A percentile compares a stretch with the other conserved stretches of the same genome.
phyloP scores from a whole-genome alignment of 2,113 vertebrate species.

The Sciurus niger region DNA sequence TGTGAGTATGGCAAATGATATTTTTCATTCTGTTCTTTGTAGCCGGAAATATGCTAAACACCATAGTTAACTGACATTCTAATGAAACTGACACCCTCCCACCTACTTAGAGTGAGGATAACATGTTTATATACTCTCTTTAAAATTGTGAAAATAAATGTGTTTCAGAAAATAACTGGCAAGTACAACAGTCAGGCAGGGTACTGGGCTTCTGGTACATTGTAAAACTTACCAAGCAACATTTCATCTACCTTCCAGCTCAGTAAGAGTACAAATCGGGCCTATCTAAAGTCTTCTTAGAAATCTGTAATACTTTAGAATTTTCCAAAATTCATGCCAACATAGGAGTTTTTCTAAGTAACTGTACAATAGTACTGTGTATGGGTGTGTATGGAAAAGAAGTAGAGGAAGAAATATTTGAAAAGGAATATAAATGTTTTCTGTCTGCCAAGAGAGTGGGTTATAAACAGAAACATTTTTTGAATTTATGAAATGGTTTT shows the following conservation, averaged over 20 bases:
- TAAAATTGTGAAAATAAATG: conserved; percentile 64
- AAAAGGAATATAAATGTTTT: conserved; percentile 58
- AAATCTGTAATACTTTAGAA: neutral
- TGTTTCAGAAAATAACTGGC: conserved; percentile 1
- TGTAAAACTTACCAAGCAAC: neutral
- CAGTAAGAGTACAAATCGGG: neutral
- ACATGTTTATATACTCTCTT: conserved; percentile 12
- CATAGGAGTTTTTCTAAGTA: conserved; percentile 13
- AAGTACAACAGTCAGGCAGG: neutral
- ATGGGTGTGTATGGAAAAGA: conserved; percentile 23
- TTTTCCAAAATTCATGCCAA: neutral
- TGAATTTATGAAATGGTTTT: conserved; percentile 54
- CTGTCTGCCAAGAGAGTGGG: conserved; percentile 39
- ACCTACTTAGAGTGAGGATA: conserved; percentile 46
- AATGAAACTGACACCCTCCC: conserved; percentile 20
- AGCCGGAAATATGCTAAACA: conserved; percentile 13
- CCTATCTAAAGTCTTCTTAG: neutral
- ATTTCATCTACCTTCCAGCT: neutral
- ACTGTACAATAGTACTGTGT: neutral
- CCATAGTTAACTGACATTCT: conserved; percentile 57
- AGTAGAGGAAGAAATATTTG: conserved; percentile 49
- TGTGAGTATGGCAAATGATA: neutral
- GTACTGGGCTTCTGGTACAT: neutral
- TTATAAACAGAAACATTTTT: conserved; percentile 61
- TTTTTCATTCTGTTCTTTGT: conserved; percentile 48